Base-by-base conservation (phyloP, 1,140 invertebrate genomes). In the Ruditapes philippinarum region DNA sequence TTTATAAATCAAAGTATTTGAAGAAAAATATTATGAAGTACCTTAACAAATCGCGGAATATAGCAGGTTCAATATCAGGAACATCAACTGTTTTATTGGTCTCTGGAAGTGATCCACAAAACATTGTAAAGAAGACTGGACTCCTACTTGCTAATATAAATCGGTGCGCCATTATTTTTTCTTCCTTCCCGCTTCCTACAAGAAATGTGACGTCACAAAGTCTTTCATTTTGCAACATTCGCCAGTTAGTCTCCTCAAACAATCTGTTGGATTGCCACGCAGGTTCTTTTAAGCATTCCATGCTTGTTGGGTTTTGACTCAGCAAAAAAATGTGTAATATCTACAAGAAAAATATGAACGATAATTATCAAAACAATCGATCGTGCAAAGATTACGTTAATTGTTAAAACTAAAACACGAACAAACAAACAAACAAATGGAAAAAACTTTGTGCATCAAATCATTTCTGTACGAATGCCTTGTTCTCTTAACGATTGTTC, bases 111-210 rank as follows among this genome's bases (percentile, higher is more conserved):
- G 97, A 97, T 54, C 97, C 97, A 94, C 98, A 98, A 92, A 98
- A 98, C 98, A 98, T 98, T 9, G 97, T 97, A 95, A 98, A 97
- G 95, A 98, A 98, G 2, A 98, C 98, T 1, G 97, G 97, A 95
- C 97, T 98, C 17, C 98, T 97, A 60, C 97, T 97, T 11, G 97
- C 97, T 2, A 98, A 94, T 4, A 98, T 11, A 94, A 98, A 97
- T 94, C 98, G 98, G 92, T 98, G 98, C 0, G 97, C 98, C 5
- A 97, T 97, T 88, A 98, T 97, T 54, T 97, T 95, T 78, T 89
- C 38, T 60, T 91, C 92, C 97, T 97, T 78, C 11, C 51, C 76
- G n/a, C 83, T 87, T 62, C 81, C 92, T 49, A 93, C 70, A 22
- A 79, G 33, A 78, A 93, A 88, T 25, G 89, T 82, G 60, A 94